Evolutionary conservation across 2,113 vertebrate species (phyloP), one percentile per base, ranked within the genome.

Genomic region (Amia ocellicauda): DNA sequence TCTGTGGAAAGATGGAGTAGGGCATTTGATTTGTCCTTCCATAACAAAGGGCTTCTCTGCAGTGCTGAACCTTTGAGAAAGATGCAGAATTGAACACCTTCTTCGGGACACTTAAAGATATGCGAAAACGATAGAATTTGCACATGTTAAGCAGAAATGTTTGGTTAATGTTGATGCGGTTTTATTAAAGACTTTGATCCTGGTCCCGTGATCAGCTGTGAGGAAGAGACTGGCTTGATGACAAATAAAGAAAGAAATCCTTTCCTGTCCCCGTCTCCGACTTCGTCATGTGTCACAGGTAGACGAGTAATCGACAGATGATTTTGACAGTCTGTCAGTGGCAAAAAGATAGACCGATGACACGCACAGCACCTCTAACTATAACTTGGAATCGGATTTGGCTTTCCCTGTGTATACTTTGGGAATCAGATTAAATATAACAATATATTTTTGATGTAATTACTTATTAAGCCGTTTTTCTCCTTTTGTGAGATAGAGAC

Each of bases 281-380:
- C 71, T 76, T 56, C 76, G 68, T 57, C 60, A 77, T 64, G 63
- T 81, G 76, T 80, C 79, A 78, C 83, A 81, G 77, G 77, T 81
- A 70, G 76, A 75, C 69, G 77, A 67, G 74, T 76, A 69, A 81
- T 81, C 80, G 64, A 64, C 64, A 64, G 76, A 75, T 76, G 80
- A 72, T 47, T 68, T 65, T 68, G 80, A 80, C 78, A 76, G 59
- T 67, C 76, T 68, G 72, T 80, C 80, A 78, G 63, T 70, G 74
- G 69, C 74, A 63, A 68, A 47, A 68, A 67, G 70, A 77, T 59
- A 58, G 69, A 63, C 69, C 17, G 7, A 24, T 22, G 20, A 54
- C 55, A 27, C 57, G 22, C 60, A 9, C 51, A 22, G 41, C 11
- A 7, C 27, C 66, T 40, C 62, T 45, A 52, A 41, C 57, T 43